phyloP scores from a whole-genome alignment of 2,888 invertebrate genomes.

The Sarcophaga variegata region DNA sequence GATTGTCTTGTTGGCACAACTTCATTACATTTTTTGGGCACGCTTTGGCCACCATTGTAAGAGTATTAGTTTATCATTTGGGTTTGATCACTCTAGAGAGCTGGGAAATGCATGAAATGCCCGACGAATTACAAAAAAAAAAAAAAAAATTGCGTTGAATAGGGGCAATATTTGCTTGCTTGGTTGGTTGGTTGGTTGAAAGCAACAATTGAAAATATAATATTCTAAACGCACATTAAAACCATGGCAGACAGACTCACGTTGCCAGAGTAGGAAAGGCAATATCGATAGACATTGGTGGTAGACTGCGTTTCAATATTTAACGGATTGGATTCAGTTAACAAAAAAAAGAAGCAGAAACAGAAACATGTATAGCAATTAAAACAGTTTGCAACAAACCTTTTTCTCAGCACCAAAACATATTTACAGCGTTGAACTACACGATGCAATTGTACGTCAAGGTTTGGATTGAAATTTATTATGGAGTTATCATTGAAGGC shows the following conservation, averaged over 20 bases:
- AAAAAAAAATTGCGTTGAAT: slow-evolving; percentile 47
- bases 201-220: slow-evolving; percentile 34
- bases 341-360: background rate
- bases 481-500: background rate
- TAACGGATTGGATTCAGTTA: slow-evolving; percentile 24
- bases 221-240: slow-evolving; percentile 55
- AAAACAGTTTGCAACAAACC: slow-evolving; percentile 34
- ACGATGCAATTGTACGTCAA: background rate
- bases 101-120: slow-evolving; percentile 55
- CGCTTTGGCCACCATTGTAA: slow-evolving; percentile 44
- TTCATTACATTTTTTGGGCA: slow-evolving; percentile 62
- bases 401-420: background rate
- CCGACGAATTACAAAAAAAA: slow-evolving; percentile 41
- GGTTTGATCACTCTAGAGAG: slow-evolving; percentile 51
- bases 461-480: background rate
- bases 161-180: slow-evolving; percentile 24
- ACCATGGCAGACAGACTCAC: slow-evolving; percentile 10
- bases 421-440: background rate
- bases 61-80: slow-evolving; percentile 62
- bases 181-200: background rate
- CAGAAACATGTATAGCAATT: slow-evolving; percentile 37
- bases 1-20: slow-evolving; percentile 47
- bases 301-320: slow-evolving; percentile 37
- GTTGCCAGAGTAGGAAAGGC: background rate
- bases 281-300: slow-evolving; percentile 5